Conservation (phyloP, 1,140 invertebrate species). For the Drosophila teissieri region DNA sequence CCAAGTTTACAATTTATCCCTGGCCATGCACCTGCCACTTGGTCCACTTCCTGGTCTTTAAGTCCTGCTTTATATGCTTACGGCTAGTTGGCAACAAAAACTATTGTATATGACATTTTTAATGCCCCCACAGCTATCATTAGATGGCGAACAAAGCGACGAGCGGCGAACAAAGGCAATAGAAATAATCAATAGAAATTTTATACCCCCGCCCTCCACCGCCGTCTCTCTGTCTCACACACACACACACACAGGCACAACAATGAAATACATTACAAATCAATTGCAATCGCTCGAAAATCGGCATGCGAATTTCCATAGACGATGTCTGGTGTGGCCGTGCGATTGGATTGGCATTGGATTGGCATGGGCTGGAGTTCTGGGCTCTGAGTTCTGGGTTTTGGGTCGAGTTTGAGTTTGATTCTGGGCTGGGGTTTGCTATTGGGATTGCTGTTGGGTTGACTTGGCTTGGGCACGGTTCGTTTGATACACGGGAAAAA, state of each 20-base stretch:
- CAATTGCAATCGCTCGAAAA: conserved; percentile 82
- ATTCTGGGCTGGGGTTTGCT: conserved; percentile 1
- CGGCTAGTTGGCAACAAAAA: conserved; percentile 16
- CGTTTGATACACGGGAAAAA: conserved; percentile 13
- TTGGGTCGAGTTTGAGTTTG: neutral
- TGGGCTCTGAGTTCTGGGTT: neutral
- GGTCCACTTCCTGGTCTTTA: conserved; percentile 24
- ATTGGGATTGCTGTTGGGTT: conserved; percentile 11
- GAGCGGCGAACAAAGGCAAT: conserved; percentile 75
- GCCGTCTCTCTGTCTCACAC: conserved; percentile 20
- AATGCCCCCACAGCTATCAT: conserved; percentile 81
- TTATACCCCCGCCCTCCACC: conserved; percentile 40
- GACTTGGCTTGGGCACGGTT: conserved; percentile 28
- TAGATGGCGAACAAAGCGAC: conserved; percentile 76
- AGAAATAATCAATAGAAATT: conserved; percentile 83
- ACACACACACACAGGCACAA: conserved; percentile 48
- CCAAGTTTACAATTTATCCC: conserved; percentile 52
- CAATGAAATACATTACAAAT: conserved; percentile 83
- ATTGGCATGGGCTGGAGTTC: conserved; percentile 31
- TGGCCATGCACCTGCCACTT: conserved; percentile 14
- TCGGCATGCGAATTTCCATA: conserved; percentile 81
- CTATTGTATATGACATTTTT: conserved; percentile 72
- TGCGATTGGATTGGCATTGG: conserved; percentile 51
- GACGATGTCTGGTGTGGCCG: conserved; percentile 68
- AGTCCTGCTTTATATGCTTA: conserved; percentile 23